These are phyloP conservation scores for Melanchra persicariae DNA, from an alignment of 2,888 invertebrate genomes.

Conservation along the genomic window DNA sequence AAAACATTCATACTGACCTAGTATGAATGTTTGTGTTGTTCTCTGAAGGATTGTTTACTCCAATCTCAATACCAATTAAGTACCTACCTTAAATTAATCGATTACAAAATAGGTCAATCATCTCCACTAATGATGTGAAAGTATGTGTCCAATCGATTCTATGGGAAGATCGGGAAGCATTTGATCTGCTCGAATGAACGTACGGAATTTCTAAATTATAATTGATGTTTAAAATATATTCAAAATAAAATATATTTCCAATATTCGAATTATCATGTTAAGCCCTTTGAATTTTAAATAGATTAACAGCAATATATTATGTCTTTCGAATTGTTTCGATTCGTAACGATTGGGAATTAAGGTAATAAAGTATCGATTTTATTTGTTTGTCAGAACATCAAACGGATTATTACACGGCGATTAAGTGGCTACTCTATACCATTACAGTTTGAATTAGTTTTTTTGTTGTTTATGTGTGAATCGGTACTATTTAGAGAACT, in stretches of 20 bases:
- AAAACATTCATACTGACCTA: too few species aligned
- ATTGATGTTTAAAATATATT: conserved; percentile 57
- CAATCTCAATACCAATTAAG: conserved; percentile 28
- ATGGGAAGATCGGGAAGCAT: conserved; percentile 55
- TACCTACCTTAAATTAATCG: conserved; percentile 47
- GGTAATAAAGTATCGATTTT: conserved; percentile 56
- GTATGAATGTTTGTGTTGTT: too few species aligned
- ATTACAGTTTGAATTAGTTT: background rate
- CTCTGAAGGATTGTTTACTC: conserved; percentile 19
- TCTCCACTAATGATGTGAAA: conserved; percentile 56
- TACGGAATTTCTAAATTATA: conserved; percentile 58
- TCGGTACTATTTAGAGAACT: background rate
- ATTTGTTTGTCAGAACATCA: conserved; percentile 52
- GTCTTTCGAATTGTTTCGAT: conserved; percentile 47
- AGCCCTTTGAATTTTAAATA: conserved; percentile 49
- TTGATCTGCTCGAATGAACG: conserved; percentile 47
- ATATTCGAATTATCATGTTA: conserved; percentile 51
- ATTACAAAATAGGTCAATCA: conserved; percentile 57
- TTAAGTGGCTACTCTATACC: conserved; percentile 10
- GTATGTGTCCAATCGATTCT: conserved; percentile 61
- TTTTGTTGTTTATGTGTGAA: background rate
- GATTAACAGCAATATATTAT: conserved; percentile 27
- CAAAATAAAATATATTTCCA: conserved; percentile 53
- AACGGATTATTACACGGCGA: conserved; percentile 4
- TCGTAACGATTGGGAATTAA: conserved; percentile 49